Conservation (phyloP, 2,797 vertebrate genomes). For the Macropus fuliginosus region DNA sequence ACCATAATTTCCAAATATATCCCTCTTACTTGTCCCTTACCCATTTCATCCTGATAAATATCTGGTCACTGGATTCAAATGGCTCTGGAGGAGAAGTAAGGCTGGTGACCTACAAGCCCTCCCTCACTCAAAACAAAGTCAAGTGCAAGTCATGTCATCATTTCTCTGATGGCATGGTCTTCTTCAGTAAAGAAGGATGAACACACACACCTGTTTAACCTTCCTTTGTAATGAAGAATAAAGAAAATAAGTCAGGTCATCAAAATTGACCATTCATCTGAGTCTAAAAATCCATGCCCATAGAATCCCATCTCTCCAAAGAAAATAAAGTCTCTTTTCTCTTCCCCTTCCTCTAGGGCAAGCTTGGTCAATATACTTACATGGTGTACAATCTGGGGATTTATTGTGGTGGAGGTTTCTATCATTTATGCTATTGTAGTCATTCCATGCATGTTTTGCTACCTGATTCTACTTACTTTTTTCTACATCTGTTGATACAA, state of each 20-base stretch:
- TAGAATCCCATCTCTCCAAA: neutral
- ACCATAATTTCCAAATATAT: neutral
- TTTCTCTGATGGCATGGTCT: no score
- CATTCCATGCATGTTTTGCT: neutral
- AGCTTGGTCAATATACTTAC: neutral
- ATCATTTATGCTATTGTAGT: neutral
- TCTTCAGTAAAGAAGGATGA: no score
- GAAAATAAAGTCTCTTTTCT: neutral
- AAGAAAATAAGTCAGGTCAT: neutral
- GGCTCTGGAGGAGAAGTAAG: no score
- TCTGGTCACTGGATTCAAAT: no score
- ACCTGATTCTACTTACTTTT: neutral
- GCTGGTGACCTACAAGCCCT: no score
- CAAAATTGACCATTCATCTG: neutral
- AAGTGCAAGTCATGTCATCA: no score
- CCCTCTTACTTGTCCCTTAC: neutral
- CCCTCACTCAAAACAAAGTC: no score
- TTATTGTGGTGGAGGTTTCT: neutral
- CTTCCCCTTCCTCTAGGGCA: neutral
- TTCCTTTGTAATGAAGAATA: neutral
- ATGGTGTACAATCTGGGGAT: neutral
- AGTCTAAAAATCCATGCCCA: neutral
- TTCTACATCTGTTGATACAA: neutral
- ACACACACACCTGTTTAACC: neutral
- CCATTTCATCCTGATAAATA: no score